Evolutionary conservation across 1,140 invertebrate species (phyloP), one percentile per base, ranked within the genome.

Genomic region (Cryptotermes secundus): DNA sequence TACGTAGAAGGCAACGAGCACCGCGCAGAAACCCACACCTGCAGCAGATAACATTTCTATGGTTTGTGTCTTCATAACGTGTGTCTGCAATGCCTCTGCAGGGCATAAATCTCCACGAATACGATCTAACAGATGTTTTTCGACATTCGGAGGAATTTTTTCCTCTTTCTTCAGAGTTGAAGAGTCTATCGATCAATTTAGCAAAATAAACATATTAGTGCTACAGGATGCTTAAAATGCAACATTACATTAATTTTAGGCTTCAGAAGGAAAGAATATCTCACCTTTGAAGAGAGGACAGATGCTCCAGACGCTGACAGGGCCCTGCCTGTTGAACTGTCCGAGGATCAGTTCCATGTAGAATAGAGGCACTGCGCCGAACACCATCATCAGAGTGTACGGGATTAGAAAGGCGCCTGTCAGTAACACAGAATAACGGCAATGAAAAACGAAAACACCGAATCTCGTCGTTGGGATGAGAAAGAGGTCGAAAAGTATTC

Each of bases 271-370:
- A n/a, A n/a, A n/a, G n/a, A n/a, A 22, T 22, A 0, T 1, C 14
- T 88, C 92, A 97, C 97, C 98, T 95, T 98, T 98, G 87, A 99
- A 96, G 59, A 99, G 90, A 0, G 96, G 97, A 89, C 96, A 97
- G 86, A 97, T 96, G 87, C 94, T 94, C 91, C 95, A 96, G 89
- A 97, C 92, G 59, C 95, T 94, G 79, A 95, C 94, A 65, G 95
- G 95, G 65, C 95, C 95, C 88, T 94, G 95, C 81, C 94, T 90
- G 89, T 96, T 95, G 88, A 94, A 96, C 87, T 96, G 96, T 19
- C 96, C 96, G 31, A 97, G 90, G 53, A 96, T 95, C 42, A 96
- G 89, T 89, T 97, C 96, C 94, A 97, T 95, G 89, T 96, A 96
- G 90, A 96, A 97, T 24, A 97, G 89, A 1, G 96, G 96, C 2